Evolutionary conservation across 2,797 vertebrate genomes (phyloP).

Genomic region (Phoxinus dragarum): DNA sequence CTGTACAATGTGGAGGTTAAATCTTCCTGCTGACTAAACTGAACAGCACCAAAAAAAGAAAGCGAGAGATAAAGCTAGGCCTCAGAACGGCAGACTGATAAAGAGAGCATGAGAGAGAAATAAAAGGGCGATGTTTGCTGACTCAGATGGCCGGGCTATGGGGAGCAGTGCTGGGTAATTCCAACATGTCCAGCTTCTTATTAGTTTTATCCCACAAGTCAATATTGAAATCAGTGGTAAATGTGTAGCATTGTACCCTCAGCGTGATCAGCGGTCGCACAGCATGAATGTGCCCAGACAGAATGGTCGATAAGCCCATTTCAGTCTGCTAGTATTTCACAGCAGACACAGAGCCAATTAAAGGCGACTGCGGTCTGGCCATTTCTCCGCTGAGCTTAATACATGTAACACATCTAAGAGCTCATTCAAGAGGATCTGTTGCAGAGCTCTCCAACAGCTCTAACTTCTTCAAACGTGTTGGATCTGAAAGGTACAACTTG

Average conservation of each 20-base stretch:
- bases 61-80: not conserved
- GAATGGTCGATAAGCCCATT: conserved; percentile 52
- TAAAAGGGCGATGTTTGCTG: conserved; percentile 54
- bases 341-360: conserved; percentile 49
- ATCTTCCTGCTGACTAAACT: conserved; percentile 28
- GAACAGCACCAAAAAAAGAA: conserved; percentile 3
- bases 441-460: conserved; percentile 20
- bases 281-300: conserved; percentile 27
- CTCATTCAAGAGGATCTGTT: conserved; percentile 34
- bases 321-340: conserved; percentile 51
- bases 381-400: conserved; percentile 32
- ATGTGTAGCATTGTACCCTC: conserved; percentile 44
- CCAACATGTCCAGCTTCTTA: conserved; percentile 57
- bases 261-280: conserved; percentile 25
- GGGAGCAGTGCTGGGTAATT: conserved; percentile 51
- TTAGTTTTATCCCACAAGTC: conserved; percentile 58
- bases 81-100: conserved; percentile 5
- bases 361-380: not conserved
- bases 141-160: conserved; percentile 51
- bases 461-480: not conserved
- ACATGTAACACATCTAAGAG: conserved; percentile 20
- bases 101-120: conserved; percentile 1
- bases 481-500: conserved; percentile 18
- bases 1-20: not conserved
- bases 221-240: conserved; percentile 57